These are phyloP conservation scores for Hydrozoanthus gracilis DNA, from an alignment of 92 coral and sea anemone species.

Conservation along the genomic window DNA sequence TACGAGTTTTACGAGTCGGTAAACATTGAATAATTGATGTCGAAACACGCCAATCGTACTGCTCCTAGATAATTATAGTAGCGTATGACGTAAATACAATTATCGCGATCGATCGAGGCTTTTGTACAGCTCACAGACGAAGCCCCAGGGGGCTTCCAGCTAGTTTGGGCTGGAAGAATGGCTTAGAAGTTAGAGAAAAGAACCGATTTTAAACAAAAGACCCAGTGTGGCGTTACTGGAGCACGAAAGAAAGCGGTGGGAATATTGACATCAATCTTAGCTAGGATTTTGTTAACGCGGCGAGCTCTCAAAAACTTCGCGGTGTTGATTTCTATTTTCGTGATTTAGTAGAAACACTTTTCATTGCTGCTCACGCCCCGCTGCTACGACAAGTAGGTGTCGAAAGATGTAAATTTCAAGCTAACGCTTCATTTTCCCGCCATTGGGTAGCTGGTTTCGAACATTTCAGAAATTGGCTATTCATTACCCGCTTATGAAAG, in stretches of 20 bases:
- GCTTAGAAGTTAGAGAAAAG: slow-evolving; percentile 1
- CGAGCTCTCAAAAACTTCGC: neutral
- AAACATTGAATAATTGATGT: slow-evolving; percentile 90
- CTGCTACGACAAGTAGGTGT: slow-evolving; percentile 39
- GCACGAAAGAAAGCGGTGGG: slow-evolving; percentile 14
- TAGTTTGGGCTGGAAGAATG: slow-evolving; percentile 27
- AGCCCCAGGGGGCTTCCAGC: slow-evolving; percentile 21
- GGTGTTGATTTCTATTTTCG: neutral
- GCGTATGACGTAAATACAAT: slow-evolving; percentile 39
- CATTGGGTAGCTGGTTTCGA: neutral
- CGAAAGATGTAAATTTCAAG: slow-evolving; percentile 36
- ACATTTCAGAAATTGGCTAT: neutral
- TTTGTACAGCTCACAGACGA: slow-evolving; percentile 35
- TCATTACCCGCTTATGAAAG: neutral
- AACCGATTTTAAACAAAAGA: slow-evolving; percentile 16
- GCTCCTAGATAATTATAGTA: slow-evolving; percentile 33
- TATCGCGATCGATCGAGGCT: slow-evolving; percentile 29
- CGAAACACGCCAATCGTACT: slow-evolving; percentile 70
- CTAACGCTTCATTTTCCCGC: slow-evolving; percentile 1
- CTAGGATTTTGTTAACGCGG: neutral
- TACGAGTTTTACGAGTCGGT: slow-evolving; percentile 50
- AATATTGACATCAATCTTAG: slow-evolving; percentile 1
- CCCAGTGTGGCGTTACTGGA: slow-evolving; percentile 14
- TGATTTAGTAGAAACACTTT: neutral
- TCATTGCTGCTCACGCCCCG: slow-evolving; percentile 29